phyloP scores from a whole-genome alignment of 2,797 vertebrate species.

The Geotria australis region DNA sequence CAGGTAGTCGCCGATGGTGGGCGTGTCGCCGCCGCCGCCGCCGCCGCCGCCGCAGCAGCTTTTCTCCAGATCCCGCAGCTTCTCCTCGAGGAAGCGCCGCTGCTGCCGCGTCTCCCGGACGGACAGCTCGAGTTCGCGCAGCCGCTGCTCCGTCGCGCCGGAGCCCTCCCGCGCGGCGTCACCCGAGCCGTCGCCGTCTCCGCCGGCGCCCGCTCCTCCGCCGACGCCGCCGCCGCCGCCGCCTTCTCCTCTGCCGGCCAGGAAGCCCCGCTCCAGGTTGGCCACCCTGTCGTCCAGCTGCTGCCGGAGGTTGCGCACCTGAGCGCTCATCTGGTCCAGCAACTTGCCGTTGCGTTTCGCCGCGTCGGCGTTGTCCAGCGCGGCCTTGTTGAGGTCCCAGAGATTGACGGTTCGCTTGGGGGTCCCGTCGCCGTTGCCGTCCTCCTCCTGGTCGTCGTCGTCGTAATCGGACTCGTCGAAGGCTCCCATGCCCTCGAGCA shows the following conservation, averaged over 20 bases:
- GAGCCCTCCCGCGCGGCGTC: not conserved
- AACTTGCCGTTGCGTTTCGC: not conserved
- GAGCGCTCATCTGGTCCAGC: not conserved
- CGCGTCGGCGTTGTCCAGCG: not conserved
- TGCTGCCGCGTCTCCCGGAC: not conserved
- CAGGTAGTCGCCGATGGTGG: not conserved
- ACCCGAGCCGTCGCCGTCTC: not conserved
- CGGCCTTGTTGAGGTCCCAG: not conserved
- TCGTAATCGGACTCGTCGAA: conserved; percentile 3
- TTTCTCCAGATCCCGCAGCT: not conserved
- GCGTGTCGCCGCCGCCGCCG: not conserved
- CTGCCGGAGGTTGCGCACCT: not conserved
- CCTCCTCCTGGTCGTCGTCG: conserved; percentile 1
- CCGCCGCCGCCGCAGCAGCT: not conserved
- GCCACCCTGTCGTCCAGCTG: not conserved
- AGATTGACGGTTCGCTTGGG: conserved; percentile 8
- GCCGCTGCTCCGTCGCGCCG: not conserved
- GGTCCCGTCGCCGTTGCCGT: conserved; percentile 7
- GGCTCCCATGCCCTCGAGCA: conserved; percentile 4
- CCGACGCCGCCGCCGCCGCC: not conserved
- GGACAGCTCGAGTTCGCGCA: not conserved
- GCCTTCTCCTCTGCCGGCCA: not conserved
- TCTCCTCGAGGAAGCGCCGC: not conserved
- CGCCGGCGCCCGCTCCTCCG: not conserved
- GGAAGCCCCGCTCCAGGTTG: not conserved